Evolutionary conservation across 2,797 vertebrate genomes (phyloP).

Genomic region (Nyctalus aviator): DNA sequence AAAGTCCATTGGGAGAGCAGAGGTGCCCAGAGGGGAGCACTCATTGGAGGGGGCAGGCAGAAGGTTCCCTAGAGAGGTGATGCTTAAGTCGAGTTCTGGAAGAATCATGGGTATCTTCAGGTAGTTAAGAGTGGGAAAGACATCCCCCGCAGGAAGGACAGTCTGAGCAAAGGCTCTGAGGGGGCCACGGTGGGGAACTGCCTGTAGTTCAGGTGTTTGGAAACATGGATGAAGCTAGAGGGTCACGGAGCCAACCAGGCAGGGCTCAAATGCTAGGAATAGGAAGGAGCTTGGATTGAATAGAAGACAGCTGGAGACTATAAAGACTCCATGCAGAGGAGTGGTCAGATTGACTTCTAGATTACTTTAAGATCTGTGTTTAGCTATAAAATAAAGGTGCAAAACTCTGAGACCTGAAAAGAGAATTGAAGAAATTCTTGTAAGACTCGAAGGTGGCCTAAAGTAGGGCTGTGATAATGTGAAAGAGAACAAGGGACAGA

Average conservation of each 20-base stretch:
- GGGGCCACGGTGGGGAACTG: not conserved
- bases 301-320: not conserved
- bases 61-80: not conserved
- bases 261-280: not conserved
- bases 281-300: not conserved
- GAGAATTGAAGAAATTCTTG: not conserved
- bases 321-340: not conserved
- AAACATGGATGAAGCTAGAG: not conserved
- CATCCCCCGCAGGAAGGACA: not conserved
- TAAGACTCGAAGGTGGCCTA: not conserved
- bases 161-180: not conserved
- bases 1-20: not conserved
- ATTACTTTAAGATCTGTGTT: not conserved
- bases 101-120: not conserved
- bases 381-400: not conserved
- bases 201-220: not conserved
- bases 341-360: not conserved
- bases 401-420: not conserved
- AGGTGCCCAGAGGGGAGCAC: not conserved
- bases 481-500: not conserved
- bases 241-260: not conserved
- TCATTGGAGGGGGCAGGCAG: not conserved
- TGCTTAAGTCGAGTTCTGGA: not conserved
- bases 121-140: not conserved
- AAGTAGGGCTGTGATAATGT: not conserved